Conservation (phyloP, 1,140 invertebrate genomes). For the Dendroctonus ponderosae region DNA sequence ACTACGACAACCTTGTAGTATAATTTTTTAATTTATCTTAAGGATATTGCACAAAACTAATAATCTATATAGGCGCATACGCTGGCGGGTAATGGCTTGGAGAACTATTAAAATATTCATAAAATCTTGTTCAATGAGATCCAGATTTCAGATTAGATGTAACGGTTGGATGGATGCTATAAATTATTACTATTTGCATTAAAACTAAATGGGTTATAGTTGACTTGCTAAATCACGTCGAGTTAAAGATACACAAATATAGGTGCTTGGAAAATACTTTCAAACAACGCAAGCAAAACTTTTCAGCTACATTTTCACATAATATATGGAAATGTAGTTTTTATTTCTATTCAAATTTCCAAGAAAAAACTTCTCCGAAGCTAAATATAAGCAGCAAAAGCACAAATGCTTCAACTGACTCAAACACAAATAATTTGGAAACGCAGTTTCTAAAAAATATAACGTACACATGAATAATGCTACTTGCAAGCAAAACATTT, state of each 20-base stretch:
- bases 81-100: neutral
- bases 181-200: constrained; percentile 24
- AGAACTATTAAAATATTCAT: constrained; percentile 24
- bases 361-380: too few species aligned
- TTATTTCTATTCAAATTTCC: too few species aligned
- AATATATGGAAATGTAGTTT: too few species aligned
- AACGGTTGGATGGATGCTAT: constrained; percentile 21
- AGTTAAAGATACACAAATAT: constrained; percentile 9
- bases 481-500: too few species aligned
- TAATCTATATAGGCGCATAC: constrained; percentile 3
- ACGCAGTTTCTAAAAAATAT: too few species aligned
- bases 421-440: too few species aligned
- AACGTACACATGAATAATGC: too few species aligned
- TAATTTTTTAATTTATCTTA: constrained; percentile 4
- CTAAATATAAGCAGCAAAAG: too few species aligned
- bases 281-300: too few species aligned
- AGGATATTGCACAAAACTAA: constrained; percentile 16
- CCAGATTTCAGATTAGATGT: constrained; percentile 27
- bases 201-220: constrained; percentile 10
- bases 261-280: too few species aligned
- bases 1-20: constrained; percentile 3
- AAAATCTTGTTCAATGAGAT: constrained; percentile 25
- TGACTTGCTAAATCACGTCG: constrained; percentile 10
- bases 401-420: too few species aligned
- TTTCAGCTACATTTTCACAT: too few species aligned